A percentile compares a stretch with the other conserved stretches of the same genome.
Conservation (phyloP, 2,113 vertebrate genomes). For the Nerophis lumbriciformis region DNA sequence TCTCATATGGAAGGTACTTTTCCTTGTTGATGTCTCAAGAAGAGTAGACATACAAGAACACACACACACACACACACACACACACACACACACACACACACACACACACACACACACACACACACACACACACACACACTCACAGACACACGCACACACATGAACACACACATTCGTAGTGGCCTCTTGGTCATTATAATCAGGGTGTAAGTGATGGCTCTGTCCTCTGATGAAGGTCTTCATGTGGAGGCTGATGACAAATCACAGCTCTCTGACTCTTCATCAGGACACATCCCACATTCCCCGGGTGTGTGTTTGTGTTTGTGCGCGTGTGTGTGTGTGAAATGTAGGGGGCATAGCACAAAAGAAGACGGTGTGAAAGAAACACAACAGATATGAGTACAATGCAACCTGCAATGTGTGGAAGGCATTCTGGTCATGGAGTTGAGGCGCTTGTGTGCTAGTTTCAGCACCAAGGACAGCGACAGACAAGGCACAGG, state of each 20-base stretch:
- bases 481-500: slow-evolving; percentile 36
- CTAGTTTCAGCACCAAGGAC: slow-evolving; percentile 56
- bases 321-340: slow-evolving; percentile 3
- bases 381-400: slow-evolving; percentile 9
- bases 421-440: slow-evolving; percentile 24
- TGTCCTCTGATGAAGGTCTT: slow-evolving; percentile 68
- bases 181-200: slow-evolving; percentile 47
- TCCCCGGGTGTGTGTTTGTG: slow-evolving; percentile 14
- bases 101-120: too few relatives aligned
- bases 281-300: slow-evolving; percentile 48
- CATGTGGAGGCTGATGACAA: slow-evolving; percentile 59
- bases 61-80: not conserved
- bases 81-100: too few relatives aligned
- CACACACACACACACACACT: too few relatives aligned
- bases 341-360: not conserved
- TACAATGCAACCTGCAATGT: not conserved
- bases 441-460: not conserved
- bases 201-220: slow-evolving; percentile 57
- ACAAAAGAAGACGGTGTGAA: not conserved
- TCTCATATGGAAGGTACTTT: too few relatives aligned
- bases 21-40: too few relatives aligned
- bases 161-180: slow-evolving; percentile 7
- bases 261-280: slow-evolving; percentile 58
- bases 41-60: too few relatives aligned
- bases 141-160: slow-evolving; percentile 9